Conservation (phyloP, 2,797 vertebrate species). For the Sebastes ruberrimus region DNA sequence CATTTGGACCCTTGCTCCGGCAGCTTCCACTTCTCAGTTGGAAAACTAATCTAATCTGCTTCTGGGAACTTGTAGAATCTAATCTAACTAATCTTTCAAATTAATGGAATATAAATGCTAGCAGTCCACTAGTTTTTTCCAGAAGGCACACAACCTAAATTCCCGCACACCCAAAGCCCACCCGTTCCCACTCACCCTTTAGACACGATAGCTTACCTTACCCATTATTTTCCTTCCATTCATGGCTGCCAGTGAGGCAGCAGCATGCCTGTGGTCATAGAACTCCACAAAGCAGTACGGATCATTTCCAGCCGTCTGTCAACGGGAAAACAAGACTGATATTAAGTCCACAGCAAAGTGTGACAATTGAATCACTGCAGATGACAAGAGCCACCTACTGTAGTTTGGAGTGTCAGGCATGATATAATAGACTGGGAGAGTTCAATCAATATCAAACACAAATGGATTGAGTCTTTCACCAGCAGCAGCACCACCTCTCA, state of each 20-base stretch:
- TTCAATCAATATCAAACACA: background rate
- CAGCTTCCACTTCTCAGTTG: background rate
- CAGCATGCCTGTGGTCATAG: constrained; percentile 97
- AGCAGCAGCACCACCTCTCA: background rate
- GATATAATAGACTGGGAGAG: background rate
- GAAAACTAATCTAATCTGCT: background rate
- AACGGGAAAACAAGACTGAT: constrained; percentile 55
- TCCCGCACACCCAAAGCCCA: constrained; percentile 35
- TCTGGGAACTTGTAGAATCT: background rate
- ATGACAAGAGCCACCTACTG: constrained; percentile 5
- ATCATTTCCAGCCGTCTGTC: constrained; percentile 96
- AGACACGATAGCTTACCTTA: constrained; percentile 94
- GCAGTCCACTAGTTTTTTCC: background rate
- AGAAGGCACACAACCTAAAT: background rate
- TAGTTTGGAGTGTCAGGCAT: background rate
- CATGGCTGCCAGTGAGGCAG: constrained; percentile 96
- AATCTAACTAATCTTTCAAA: background rate
- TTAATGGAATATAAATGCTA: background rate
- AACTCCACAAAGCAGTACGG: constrained; percentile 99
- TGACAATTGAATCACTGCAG: background rate
- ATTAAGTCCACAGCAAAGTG: constrained; percentile 33
- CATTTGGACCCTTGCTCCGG: background rate
- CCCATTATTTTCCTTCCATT: constrained; percentile 99
- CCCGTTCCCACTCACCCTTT: constrained; percentile 82
- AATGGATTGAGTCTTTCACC: background rate